Base-by-base conservation (phyloP, 2,797 vertebrate species). In the Periophthalmus magnuspinnatus region DNA sequence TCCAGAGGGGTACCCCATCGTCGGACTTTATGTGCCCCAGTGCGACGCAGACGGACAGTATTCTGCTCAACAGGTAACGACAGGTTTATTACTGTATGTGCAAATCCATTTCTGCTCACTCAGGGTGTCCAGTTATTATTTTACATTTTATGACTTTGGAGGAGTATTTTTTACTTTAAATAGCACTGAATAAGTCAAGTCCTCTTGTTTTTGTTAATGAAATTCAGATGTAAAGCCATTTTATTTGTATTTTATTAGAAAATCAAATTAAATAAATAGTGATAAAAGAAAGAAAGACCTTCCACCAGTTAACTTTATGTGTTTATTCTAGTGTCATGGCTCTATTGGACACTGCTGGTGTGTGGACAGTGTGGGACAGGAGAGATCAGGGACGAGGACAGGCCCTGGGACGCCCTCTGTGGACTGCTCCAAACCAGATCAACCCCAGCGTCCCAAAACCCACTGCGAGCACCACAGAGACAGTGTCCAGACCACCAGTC, bases 401-500 rank as follows among this genome's bases (percentile, higher is more conserved):
- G 70, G 82, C 0, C 92, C 93, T 0, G 93, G 93, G 21, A 67
- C 84, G 11, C 36, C 81, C 0, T 81, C 74, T 0, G 85, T 52
- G 16, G 63, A 65, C 45, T 65, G 63, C 28, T 28, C 24, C 63
- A 52, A 65, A 52, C 36, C 69, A 85, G 78, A 79, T 58, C 61
- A 68, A 45, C 28, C 28, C 77, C 78, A 63, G 59, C 84, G 70
- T 60, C 81, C 81, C 13, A 88, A 84, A 77, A 91, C 88, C 48
- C 82, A 81, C 6, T 93, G 91, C 77, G 88, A 93, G 74, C 85
- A 85, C 13, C 89, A 91, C 75, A 85, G 88, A 71, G 85, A 90
- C 70, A 61, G 82, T 0, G 55, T 84, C 0, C 82, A 81, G 63
- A 70, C 70, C 10, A 72, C 60, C 36, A 48, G 72, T 61, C 67